These are phyloP conservation scores for Felis catus DNA, from an alignment of 2,113 vertebrate genomes.

Conservation along the genomic window DNA sequence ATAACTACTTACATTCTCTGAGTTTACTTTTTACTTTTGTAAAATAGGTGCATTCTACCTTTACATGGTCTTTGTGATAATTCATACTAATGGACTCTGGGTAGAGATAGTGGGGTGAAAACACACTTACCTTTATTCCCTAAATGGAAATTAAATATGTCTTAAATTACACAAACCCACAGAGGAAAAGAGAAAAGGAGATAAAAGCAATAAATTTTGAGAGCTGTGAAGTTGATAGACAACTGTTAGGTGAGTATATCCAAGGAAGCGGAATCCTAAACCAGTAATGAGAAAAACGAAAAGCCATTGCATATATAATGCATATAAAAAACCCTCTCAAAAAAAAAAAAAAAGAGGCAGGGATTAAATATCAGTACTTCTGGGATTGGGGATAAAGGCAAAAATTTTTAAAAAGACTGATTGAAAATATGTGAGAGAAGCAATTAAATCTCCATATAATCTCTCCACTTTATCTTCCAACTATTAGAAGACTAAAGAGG, in stretches of 20 bases:
- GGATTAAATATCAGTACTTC: neutral
- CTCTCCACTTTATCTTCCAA: neutral
- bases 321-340: neutral
- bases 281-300: neutral
- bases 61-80: neutral
- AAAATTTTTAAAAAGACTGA: neutral
- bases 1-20: neutral
- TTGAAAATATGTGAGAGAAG: neutral
- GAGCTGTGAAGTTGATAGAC: neutral
- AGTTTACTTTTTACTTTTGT: neutral
- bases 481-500: neutral
- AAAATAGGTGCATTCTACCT: neutral
- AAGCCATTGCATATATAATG: neutral
- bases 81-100: neutral
- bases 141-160: neutral
- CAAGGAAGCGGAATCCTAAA: neutral
- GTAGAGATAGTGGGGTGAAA: neutral
- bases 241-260: neutral
- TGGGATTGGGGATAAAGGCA: neutral
- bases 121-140: neutral
- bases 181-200: neutral
- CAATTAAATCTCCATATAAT: neutral
- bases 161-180: neutral
- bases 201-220: neutral
- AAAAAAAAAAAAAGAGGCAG: neutral